Evolutionary conservation across 2,797 vertebrate genomes (phyloP).

Genomic region (Aythya fuligula): DNA sequence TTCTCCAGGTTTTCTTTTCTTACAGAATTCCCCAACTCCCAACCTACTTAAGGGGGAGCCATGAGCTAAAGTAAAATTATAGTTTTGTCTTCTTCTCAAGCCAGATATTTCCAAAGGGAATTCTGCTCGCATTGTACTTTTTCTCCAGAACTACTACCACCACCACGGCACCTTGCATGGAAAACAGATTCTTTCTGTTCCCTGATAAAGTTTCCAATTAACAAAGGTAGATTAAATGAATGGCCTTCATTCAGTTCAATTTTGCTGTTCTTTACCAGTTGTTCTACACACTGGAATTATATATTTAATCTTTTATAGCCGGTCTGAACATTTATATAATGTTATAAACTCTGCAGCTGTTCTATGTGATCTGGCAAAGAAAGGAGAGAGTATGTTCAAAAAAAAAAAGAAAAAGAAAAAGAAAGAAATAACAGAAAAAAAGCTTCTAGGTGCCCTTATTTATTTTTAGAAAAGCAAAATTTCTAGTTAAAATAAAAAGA

Average conservation of each 20-base stretch:
- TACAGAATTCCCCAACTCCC: constrained; percentile 76
- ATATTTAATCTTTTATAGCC: constrained; percentile 57
- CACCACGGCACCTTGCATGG: constrained; percentile 49
- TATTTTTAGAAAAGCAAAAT: constrained; percentile 49
- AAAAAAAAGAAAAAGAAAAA: no score
- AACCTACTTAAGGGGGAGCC: constrained; percentile 72
- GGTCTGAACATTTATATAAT: constrained; percentile 60
- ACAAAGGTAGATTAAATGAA: constrained; percentile 4
- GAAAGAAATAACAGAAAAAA: not conserved
- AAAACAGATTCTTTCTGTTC: constrained; percentile 46
- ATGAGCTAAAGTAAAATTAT: constrained; percentile 76
- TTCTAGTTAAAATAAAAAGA: constrained; percentile 40
- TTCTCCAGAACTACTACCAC: constrained; percentile 43
- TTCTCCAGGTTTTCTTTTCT: constrained; percentile 76
- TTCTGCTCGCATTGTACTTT: constrained; percentile 20
- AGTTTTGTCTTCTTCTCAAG: constrained; percentile 74
- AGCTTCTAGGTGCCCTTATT: not conserved
- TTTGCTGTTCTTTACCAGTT: constrained; percentile 3
- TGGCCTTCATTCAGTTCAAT: not conserved
- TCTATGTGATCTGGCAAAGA: constrained; percentile 62
- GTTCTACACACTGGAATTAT: constrained; percentile 47
- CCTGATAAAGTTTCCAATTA: constrained; percentile 33
- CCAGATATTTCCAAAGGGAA: constrained; percentile 60
- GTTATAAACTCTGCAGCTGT: constrained; percentile 68
- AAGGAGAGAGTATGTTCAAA: not conserved